Evolutionary conservation across 2,113 vertebrate genomes (phyloP).

Genomic region (Crotalus tigris): DNA sequence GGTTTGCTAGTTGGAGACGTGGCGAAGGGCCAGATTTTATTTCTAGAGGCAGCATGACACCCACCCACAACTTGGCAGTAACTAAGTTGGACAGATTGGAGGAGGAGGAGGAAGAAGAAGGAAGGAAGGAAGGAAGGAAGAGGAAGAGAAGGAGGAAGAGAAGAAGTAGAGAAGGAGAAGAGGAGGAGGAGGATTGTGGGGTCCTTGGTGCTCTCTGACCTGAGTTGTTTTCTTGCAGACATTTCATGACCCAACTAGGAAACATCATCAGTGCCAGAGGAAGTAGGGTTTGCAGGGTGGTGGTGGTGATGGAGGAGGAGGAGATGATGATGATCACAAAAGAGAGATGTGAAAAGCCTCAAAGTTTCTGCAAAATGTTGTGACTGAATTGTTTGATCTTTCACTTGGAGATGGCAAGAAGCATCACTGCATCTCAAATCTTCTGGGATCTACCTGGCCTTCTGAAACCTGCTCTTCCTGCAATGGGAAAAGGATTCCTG

Average conservation of each 20-base stretch:
- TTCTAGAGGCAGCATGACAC: not conserved
- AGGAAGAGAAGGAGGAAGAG: too few species aligned
- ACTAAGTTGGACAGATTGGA: not conserved
- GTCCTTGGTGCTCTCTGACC: too few species aligned
- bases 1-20: rapidly evolving
- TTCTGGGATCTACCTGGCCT: not conserved
- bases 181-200: too few species aligned
- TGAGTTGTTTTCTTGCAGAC: too few species aligned
- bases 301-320: not conserved
- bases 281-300: too few species aligned
- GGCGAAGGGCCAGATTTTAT: not conserved
- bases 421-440: not conserved
- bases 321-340: not conserved
- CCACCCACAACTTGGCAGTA: not conserved
- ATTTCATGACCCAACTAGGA: too few species aligned
- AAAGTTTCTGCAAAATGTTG: not conserved
- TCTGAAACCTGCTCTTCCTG: not conserved
- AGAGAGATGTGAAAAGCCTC: not conserved
- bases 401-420: not conserved
- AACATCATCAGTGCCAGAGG: too few species aligned
- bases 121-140: too few species aligned
- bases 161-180: too few species aligned
- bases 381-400: not conserved
- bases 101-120: not conserved
- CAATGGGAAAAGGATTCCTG: too few species aligned